Conservation (phyloP, 2,797 vertebrate genomes). For the Cossypha heuglini region DNA sequence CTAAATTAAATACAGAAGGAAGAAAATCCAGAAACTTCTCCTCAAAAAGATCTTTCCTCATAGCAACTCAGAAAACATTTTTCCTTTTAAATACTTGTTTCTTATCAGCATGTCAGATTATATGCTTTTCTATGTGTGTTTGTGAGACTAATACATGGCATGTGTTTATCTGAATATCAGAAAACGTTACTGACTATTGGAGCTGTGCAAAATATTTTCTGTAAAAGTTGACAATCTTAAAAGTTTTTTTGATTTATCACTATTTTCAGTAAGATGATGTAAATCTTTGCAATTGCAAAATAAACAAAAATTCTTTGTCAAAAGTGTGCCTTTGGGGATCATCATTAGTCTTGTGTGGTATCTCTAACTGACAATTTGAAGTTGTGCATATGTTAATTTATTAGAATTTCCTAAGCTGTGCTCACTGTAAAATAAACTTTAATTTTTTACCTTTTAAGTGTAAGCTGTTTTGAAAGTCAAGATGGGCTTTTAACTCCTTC, state of each 20-base stretch:
- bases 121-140: background rate
- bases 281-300: background rate
- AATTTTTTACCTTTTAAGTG: background rate
- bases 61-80: background rate
- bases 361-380: background rate
- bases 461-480: background rate
- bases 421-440: background rate
- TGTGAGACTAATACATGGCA: background rate
- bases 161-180: background rate
- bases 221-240: background rate
- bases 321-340: background rate
- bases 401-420: background rate
- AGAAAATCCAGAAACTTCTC: slow-evolving; percentile 38
- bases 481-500: background rate
- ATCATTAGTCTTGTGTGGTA: background rate
- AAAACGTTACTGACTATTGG: background rate
- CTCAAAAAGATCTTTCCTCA: background rate
- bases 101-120: background rate
- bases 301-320: background rate
- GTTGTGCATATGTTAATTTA: background rate
- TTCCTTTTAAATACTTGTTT: background rate
- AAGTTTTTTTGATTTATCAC: background rate
- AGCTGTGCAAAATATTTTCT: background rate
- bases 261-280: background rate
- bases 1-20: background rate